Base-by-base conservation (phyloP, 2,113 vertebrate species). In the Excalfactoria chinensis region DNA sequence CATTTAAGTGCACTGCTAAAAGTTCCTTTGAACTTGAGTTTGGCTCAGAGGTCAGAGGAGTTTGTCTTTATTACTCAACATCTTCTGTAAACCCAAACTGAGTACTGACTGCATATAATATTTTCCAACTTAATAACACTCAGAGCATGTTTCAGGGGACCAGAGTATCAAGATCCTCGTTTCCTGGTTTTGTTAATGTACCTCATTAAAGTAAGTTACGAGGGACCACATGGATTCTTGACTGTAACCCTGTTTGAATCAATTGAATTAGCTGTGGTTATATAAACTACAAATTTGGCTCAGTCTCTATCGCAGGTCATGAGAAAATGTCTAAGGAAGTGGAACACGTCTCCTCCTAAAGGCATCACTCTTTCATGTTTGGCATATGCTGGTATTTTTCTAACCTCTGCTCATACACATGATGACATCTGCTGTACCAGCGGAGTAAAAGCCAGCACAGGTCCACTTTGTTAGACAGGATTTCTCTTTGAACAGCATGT, bases 281-380 rank as follows among this genome's bases (percentile, higher is more conserved):
- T 89, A 85, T 51, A 95, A 85, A 72, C 86, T 77, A 86, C 19
- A 14, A 74, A 85, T 92, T 76, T 48, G 43, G 75, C 86, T 25
- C 66, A 49, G 46, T 43, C 34, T 89, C n/a, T 43, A 34, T 73
- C 22, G 73, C 56, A 93, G 77, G 86, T 92, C 91, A 85, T 83
- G 82, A 93, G 89, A 96, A 95, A 95, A 94, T 79, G 37, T 69
- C 77, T 73, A 85, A 90, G 86, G 77, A 95, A 94, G 84, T 26
- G 30, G 77, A 94, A 32, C 81, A 88, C 46, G 90, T 93, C 94
- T 93, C 74, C 55, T 92, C 76, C 88, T 91, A 86, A 78, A 60
- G 58, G 56, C 64, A 93, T 71, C 20, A 51, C 68, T 91, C 46
- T 80, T 93, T 74, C 71, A n/a, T 68, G 64, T 77, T 87, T 83